Evolutionary conservation across 1,140 invertebrate genomes (phyloP).

Genomic region (Anastrepha obliqua): DNA sequence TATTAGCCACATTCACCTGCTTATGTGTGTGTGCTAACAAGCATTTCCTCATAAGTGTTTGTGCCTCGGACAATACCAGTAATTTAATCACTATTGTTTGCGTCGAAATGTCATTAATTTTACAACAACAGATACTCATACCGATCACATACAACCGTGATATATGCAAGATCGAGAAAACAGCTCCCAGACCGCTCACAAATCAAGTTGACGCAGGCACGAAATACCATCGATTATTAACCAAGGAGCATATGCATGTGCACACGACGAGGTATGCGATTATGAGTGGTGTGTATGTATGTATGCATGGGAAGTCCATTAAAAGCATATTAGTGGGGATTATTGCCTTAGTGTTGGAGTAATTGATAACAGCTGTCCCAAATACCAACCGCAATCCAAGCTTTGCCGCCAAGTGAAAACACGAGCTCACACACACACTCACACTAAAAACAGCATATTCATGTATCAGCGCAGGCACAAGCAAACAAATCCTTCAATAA

Average conservation of each 20-base stretch:
- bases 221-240: not conserved
- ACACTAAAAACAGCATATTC: not conserved
- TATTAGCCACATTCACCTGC: too few species aligned
- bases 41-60: too few species aligned
- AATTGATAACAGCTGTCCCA: constrained; percentile 44
- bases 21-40: too few species aligned
- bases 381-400: not conserved
- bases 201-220: not conserved
- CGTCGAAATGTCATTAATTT: not conserved
- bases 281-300: too few species aligned
- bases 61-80: too few species aligned
- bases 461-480: not conserved
- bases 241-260: not conserved
- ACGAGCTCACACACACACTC: not conserved
- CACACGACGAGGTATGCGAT: not conserved
- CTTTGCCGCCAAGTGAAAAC: not conserved
- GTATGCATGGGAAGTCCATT: not conserved
- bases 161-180: not conserved
- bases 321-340: constrained; percentile 52
- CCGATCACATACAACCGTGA: not conserved
- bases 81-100: too few species aligned
- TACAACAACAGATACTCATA: not conserved
- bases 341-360: constrained; percentile 23
- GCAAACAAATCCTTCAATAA: not conserved
- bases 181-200: not conserved